phyloP scores from a whole-genome alignment of 2,797 vertebrate genomes.

The Cheirogaleus major region DNA sequence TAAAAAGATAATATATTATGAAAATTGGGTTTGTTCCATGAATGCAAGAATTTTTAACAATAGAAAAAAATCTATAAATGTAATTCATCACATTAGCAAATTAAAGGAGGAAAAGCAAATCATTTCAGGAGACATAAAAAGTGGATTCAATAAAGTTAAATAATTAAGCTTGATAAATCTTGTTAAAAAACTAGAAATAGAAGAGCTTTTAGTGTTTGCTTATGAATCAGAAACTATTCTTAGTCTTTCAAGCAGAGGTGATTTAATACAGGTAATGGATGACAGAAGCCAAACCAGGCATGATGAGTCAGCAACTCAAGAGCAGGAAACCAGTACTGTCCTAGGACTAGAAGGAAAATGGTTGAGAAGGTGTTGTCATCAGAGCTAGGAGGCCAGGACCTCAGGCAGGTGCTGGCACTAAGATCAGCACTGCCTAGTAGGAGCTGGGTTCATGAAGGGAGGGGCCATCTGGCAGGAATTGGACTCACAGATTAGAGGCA shows the following conservation, averaged over 20 bases:
- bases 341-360: background rate
- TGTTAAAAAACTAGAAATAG: conserved; percentile 17
- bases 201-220: conserved; percentile 40
- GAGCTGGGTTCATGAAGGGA: background rate
- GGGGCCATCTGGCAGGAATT: background rate
- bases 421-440: background rate
- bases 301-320: background rate
- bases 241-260: conserved; percentile 20
- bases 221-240: conserved; percentile 55
- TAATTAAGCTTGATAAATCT: conserved; percentile 22
- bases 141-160: conserved; percentile 43
- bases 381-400: background rate
- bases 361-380: background rate
- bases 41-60: conserved; percentile 26
- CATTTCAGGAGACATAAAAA: background rate
- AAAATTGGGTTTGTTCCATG: background rate
- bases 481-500: background rate
- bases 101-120: conserved; percentile 28
- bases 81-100: conserved; percentile 36
- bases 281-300: background rate
- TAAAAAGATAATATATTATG: background rate
- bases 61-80: background rate
- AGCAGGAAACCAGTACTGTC: background rate
- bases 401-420: background rate
- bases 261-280: conserved; percentile 28